Conservation (phyloP, 2,113 vertebrate genomes). For the Meleagris gallopavo region DNA sequence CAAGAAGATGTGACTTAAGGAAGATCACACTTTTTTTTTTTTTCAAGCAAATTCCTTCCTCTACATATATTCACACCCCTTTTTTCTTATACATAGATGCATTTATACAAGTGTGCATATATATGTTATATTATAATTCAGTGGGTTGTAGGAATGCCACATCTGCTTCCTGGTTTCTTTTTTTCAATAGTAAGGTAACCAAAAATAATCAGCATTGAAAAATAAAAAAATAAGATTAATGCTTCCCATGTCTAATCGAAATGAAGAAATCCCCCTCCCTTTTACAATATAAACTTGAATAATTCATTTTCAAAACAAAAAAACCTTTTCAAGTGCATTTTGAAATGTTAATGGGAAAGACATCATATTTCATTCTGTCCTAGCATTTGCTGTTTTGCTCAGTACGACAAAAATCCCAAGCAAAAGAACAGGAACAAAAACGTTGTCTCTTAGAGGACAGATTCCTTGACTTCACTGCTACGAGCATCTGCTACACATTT, state of each 20-base stretch:
- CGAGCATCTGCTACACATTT: conserved; percentile 8
- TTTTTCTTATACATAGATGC: not conserved
- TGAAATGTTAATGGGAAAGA: not conserved
- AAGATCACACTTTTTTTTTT: not conserved
- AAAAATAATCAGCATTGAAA: not conserved
- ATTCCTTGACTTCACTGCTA: not conserved
- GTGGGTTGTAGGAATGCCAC: not conserved
- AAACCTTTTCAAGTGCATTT: not conserved
- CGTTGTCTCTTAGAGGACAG: not conserved
- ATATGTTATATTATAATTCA: not conserved
- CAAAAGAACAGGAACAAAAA: conserved; percentile 4
- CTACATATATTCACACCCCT: not conserved
- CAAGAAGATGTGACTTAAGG: not conserved
- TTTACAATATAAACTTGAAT: not conserved
- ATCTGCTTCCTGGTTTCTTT: not conserved
- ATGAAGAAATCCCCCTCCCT: not conserved
- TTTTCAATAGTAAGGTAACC: not conserved
- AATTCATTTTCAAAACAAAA: conserved; percentile 34
- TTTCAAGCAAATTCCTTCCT: not conserved
- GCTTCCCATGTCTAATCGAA: not conserved
- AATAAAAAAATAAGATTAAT: not conserved
- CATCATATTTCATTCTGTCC: not conserved
- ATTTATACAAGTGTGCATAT: not conserved
- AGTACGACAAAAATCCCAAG: conserved; percentile 1
- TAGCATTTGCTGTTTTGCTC: conserved; percentile 30